Evolutionary conservation across 2,888 invertebrate genomes (phyloP).

Genomic region (Pteria penguin): DNA sequence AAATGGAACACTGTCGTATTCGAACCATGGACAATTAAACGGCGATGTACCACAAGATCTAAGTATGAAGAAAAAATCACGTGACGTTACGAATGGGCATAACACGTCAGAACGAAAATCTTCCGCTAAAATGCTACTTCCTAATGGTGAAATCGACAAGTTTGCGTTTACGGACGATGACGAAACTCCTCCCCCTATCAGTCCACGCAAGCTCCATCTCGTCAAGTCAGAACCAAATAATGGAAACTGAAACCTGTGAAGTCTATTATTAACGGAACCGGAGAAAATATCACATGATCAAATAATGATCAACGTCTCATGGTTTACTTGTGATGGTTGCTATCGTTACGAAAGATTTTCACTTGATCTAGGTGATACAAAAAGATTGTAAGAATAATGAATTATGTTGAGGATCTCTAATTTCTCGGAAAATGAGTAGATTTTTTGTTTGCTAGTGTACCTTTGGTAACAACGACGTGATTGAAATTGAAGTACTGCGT

Average conservation of each 20-base stretch:
- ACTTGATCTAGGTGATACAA: neutral
- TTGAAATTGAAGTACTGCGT: too few relatives aligned
- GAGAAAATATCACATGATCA: too few relatives aligned
- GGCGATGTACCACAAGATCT: slow-evolving; percentile 40
- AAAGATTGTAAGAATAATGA: neutral
- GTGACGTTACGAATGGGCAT: neutral
- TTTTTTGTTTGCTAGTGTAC: too few relatives aligned
- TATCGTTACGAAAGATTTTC: neutral
- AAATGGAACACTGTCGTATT: slow-evolving; percentile 1
- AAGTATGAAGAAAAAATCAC: slow-evolving; percentile 41
- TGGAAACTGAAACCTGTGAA: neutral
- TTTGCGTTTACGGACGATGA: slow-evolving; percentile 59
- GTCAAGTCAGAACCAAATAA: slow-evolving; percentile 34
- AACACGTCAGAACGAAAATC: neutral
- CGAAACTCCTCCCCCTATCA: slow-evolving; percentile 22
- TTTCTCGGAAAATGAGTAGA: too few relatives aligned
- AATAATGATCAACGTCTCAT: too few relatives aligned
- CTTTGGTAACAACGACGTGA: too few relatives aligned
- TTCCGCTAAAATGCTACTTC: slow-evolving; percentile 16
- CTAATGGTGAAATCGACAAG: slow-evolving; percentile 48
- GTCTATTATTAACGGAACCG: too few relatives aligned
- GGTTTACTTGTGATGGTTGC: too few relatives aligned
- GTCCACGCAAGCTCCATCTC: slow-evolving; percentile 36
- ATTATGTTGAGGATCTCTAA: too few relatives aligned
- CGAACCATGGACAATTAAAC: slow-evolving; percentile 3